Evolutionary conservation across 1,140 invertebrate species (phyloP), one percentile per base, ranked within the genome.

Genomic region (Bacillus rossius): DNA sequence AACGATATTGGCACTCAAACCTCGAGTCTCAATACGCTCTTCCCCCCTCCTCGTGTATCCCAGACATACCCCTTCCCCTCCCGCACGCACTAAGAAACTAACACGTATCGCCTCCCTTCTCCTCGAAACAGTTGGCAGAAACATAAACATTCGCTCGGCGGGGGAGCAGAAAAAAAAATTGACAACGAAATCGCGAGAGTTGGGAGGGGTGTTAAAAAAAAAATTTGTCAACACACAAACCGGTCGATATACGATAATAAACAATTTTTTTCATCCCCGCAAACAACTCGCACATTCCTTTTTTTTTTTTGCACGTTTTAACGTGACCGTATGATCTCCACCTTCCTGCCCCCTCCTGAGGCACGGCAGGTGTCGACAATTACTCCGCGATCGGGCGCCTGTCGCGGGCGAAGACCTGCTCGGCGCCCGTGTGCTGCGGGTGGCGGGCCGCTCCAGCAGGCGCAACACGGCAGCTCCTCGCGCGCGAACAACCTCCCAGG

Each of bases 221-320:
- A 51, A 59, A 48, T 17, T 57, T 16, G 26, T 19, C 13, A 53
- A 37, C 22, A 55, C 53, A 57, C 17, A 34, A 34, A 34, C 25
- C 37, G 43, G 48, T 59, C 51, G 57, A 59, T 53, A 59, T 59
- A 59, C 57, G 57, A 59, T 59, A 59, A 59, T 59, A 51, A 53
- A 59, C 56, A 34, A 34, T 34, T 34, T 34, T 34, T 10, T 4
- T 10, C 29, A 34, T 10, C 29, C 29, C 29, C 10, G 29, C 29
- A 4, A 4, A 34, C 29, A n/a, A n/a, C n/a, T n/a, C n/a, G n/a
- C n/a, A n/a, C n/a, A n/a, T n/a, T n/a, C n/a, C n/a, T n/a, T n/a
- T n/a, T n/a, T n/a, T 34, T 34, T 34, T 34, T 34, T 34, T 34
- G 29, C 29, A 7, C 29, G 10, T 10, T 34, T 10, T 34, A 7